phyloP scores from a whole-genome alignment of 2,888 invertebrate genomes.

The Therioaphis trifolii region DNA sequence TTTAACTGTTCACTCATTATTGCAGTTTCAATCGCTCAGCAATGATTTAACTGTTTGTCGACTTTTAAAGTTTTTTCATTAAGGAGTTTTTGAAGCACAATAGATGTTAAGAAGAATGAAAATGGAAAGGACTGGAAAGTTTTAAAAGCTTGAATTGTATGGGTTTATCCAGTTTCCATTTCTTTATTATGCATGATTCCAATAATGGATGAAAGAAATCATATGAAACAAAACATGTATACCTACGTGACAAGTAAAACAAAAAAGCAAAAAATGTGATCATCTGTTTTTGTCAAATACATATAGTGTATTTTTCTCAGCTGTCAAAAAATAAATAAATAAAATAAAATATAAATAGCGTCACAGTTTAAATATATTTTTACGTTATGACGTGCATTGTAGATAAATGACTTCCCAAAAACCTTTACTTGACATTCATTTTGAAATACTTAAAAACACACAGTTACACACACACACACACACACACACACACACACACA shows the following conservation, averaged over 20 bases:
- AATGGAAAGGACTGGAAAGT: slow-evolving; percentile 9
- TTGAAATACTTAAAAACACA: background rate
- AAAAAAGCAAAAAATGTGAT: slow-evolving; percentile 11
- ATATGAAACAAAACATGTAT: background rate
- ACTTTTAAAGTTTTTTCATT: slow-evolving; percentile 59
- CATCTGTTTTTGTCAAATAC: slow-evolving; percentile 4
- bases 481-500: too few species aligned
- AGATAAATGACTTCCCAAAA: slow-evolving; percentile 23
- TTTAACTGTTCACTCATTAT: slow-evolving; percentile 22
- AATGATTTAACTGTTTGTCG: slow-evolving; percentile 35
- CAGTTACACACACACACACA: too few species aligned
- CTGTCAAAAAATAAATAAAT: slow-evolving; percentile 32
- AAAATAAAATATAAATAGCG: background rate
- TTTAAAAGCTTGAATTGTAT: slow-evolving; percentile 46
- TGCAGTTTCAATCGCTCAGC: slow-evolving; percentile 30
- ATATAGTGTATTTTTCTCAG: background rate
- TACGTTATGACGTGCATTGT: slow-evolving; percentile 12
- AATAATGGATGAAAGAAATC: slow-evolving; percentile 13
- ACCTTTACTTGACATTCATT: background rate
- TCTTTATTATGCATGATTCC: slow-evolving; percentile 18
- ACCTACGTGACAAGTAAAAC: background rate
- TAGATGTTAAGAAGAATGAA: slow-evolving; percentile 9
- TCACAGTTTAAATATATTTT: slow-evolving; percentile 6
- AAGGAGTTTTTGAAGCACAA: slow-evolving; percentile 45
- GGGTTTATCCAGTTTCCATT: slow-evolving; percentile 29